Evolutionary conservation across 2,888 invertebrate species (phyloP).

Genomic region (Drosophila peninsularis): DNA sequence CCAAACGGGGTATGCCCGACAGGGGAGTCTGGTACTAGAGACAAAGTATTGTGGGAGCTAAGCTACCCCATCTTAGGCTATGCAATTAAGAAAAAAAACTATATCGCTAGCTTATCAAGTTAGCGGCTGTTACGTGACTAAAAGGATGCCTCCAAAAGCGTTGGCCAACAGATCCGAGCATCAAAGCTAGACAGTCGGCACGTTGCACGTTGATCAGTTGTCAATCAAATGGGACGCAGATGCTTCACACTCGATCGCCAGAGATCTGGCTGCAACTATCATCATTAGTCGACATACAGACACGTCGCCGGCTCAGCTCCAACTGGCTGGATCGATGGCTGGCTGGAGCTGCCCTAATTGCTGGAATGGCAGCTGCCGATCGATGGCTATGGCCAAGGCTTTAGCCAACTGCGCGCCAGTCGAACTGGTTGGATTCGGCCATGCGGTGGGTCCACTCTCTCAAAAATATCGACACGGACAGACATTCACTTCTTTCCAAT

Average conservation of each 20-base stretch:
- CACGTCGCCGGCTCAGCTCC: slow-evolving; percentile 64
- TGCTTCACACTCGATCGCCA: slow-evolving; percentile 76
- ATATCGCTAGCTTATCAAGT: slow-evolving; percentile 42
- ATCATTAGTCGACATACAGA: slow-evolving; percentile 77
- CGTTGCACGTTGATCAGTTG: slow-evolving; percentile 70
- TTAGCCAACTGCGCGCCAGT: slow-evolving; percentile 37
- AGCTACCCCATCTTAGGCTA: neutral
- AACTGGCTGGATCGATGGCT: slow-evolving; percentile 28
- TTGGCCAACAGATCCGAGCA: slow-evolving; percentile 12
- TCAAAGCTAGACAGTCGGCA: slow-evolving; percentile 27
- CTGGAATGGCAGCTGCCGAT: slow-evolving; percentile 66
- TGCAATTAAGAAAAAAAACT: neutral
- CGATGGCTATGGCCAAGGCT: slow-evolving; percentile 30
- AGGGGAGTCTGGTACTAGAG: neutral
- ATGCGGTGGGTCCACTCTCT: slow-evolving; percentile 74
- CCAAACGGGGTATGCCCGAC: neutral
- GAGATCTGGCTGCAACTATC: slow-evolving; percentile 52
- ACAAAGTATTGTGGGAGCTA: no score
- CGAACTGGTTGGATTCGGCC: slow-evolving; percentile 71
- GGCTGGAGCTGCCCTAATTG: slow-evolving; percentile 59
- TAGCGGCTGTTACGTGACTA: slow-evolving; percentile 48
- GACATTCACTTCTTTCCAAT: slow-evolving; percentile 50
- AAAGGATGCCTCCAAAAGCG: slow-evolving; percentile 47
- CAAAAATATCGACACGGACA: slow-evolving; percentile 29
- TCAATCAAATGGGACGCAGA: slow-evolving; percentile 78